Evolutionary conservation across 2,888 invertebrate species (phyloP).

Genomic region (Coleophora flavipennella): DNA sequence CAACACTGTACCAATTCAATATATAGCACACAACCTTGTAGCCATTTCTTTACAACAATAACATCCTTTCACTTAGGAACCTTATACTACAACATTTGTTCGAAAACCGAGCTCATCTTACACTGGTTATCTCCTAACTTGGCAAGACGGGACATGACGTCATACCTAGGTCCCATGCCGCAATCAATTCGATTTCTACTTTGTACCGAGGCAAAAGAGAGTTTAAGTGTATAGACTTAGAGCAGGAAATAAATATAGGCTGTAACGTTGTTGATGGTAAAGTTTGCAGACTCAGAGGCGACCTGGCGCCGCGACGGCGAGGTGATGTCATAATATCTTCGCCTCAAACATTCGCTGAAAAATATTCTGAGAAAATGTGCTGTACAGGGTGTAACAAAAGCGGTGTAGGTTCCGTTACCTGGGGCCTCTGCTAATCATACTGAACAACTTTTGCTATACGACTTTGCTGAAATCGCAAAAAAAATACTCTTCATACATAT

Average conservation of each 20-base stretch:
- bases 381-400: too few relatives aligned
- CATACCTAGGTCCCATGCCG: conserved; percentile 21
- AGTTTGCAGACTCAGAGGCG: conserved; percentile 36
- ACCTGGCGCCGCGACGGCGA: conserved; percentile 26
- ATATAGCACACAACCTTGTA: conserved; percentile 31
- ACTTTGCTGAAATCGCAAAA: too few relatives aligned
- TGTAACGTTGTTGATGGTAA: conserved; percentile 14
- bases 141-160: conserved; percentile 37
- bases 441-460: too few relatives aligned
- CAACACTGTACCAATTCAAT: conserved; percentile 6
- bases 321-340: conserved; percentile 9
- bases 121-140: conserved; percentile 29
- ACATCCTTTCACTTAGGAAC: conserved; percentile 19
- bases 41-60: conserved; percentile 26
- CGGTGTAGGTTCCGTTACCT: too few relatives aligned
- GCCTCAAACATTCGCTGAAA: too few relatives aligned
- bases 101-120: conserved; percentile 19
- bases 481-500: too few relatives aligned
- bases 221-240: conserved; percentile 7
- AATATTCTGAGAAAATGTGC: too few relatives aligned
- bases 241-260: not conserved
- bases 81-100: not conserved
- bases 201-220: conserved; percentile 11
- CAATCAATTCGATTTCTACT: not conserved
- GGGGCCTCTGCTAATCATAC: too few relatives aligned